Conservation (phyloP, 2,888 invertebrate species). For the Trachelus tabidus region DNA sequence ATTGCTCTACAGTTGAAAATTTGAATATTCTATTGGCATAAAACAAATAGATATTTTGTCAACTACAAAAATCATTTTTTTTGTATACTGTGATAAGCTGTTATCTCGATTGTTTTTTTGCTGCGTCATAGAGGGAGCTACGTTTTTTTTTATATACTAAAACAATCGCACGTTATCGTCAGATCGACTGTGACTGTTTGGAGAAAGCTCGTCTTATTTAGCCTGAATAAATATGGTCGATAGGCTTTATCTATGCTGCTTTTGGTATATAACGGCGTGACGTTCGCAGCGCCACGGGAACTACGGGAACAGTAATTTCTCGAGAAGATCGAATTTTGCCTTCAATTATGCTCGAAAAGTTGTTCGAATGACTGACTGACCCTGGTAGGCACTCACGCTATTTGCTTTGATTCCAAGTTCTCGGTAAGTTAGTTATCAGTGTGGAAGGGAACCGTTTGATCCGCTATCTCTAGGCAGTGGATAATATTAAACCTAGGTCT, state of each 20-base stretch:
- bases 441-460: neutral
- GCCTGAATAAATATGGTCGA: neutral
- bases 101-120: neutral
- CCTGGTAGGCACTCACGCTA: constrained; percentile 60
- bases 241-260: neutral
- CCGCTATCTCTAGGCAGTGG: neutral
- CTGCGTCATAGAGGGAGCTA: no score
- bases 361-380: constrained; percentile 7
- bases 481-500: neutral
- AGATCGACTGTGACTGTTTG: neutral
- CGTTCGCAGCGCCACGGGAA: no score
- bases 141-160: neutral
- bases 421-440: constrained; percentile 60
- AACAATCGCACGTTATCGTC: neutral
- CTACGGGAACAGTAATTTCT: neutral
- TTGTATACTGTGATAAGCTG: neutral
- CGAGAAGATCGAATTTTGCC: neutral
- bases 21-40: neutral
- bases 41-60: neutral
- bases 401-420: constrained; percentile 66
- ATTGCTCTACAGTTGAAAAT: neutral
- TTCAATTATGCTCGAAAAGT: neutral
- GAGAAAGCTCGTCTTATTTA: neutral
- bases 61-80: neutral
- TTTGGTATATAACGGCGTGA: no score